phyloP scores from a whole-genome alignment of 2,888 invertebrate genomes.

The Cephus pygmeus region DNA sequence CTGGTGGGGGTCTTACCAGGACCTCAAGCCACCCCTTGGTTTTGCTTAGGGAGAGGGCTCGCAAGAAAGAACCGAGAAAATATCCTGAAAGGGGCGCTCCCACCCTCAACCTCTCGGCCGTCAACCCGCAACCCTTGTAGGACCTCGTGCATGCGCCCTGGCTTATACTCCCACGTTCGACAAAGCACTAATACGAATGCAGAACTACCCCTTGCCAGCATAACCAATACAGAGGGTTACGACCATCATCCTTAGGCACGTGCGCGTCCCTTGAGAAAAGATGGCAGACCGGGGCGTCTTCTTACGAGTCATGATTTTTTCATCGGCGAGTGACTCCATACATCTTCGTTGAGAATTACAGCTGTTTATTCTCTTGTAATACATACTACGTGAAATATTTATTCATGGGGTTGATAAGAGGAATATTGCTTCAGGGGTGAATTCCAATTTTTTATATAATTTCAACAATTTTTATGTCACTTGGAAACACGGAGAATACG shows the following conservation, averaged over 20 bases:
- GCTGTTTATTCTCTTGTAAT: too few species aligned
- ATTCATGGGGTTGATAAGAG: neutral
- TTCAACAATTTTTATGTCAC: neutral
- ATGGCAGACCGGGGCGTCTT: neutral
- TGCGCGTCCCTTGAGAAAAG: neutral
- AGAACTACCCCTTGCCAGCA: neutral
- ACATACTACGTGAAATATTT: too few species aligned
- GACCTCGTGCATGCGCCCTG: neutral
- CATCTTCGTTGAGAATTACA: neutral
- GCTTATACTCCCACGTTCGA: neutral
- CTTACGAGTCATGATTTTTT: neutral
- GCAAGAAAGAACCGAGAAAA: constrained; percentile 65
- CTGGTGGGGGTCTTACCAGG: constrained; percentile 63
- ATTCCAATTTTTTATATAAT: neutral
- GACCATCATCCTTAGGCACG: neutral
- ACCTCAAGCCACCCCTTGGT: constrained; percentile 59
- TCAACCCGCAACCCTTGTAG: neutral
- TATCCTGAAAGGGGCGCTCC: constrained; percentile 46
- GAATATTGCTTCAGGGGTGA: neutral
- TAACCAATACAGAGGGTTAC: neutral
- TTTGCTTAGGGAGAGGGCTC: constrained; percentile 57
- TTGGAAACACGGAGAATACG: neutral
- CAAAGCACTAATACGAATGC: neutral
- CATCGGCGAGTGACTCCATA: neutral
- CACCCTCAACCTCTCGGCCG: neutral